Conservation (phyloP, 2,797 vertebrate genomes). For the Sphaeramia orbicularis region DNA sequence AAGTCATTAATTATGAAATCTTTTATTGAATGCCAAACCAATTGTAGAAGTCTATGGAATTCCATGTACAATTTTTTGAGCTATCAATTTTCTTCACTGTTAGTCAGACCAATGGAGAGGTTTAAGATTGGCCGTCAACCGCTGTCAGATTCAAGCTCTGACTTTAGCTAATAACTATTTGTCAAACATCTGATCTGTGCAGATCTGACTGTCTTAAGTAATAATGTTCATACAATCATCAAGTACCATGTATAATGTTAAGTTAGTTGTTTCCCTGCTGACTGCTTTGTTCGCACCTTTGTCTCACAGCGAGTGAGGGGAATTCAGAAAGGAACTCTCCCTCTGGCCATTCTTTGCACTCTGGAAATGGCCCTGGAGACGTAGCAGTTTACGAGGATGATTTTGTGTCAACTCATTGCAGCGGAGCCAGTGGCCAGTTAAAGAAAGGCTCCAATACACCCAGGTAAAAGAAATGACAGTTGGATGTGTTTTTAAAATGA, state of each 20-base stretch:
- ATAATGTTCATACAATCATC: not conserved
- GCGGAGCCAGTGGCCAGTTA: constrained; percentile 82
- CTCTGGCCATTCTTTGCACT: constrained; percentile 68
- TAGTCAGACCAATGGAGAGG: too few species aligned
- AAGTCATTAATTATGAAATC: too few species aligned
- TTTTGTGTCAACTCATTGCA: constrained; percentile 89
- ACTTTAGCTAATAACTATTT: too few species aligned
- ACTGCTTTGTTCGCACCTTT: constrained; percentile 6
- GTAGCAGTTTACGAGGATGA: constrained; percentile 90
- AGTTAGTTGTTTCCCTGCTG: not conserved
- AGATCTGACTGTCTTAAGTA: too few species aligned
- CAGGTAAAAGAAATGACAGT: constrained; percentile 81
- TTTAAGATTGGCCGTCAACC: too few species aligned
- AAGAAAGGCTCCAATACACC: constrained; percentile 81
- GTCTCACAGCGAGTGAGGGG: constrained; percentile 82
- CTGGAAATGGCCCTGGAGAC: constrained; percentile 68
- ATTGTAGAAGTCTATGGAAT: too few species aligned
- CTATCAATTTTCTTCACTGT: too few species aligned
- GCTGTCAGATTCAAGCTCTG: too few species aligned
- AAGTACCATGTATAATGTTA: not conserved
- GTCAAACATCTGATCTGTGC: too few species aligned
- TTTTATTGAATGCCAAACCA: too few species aligned
- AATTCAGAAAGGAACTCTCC: constrained; percentile 83
- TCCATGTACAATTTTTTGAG: too few species aligned
- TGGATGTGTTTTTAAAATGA: constrained; percentile 14